Evolutionary conservation across 2,888 invertebrate genomes (phyloP), one percentile per base, ranked within the genome.

Genomic region (Nomada fabriciana): DNA sequence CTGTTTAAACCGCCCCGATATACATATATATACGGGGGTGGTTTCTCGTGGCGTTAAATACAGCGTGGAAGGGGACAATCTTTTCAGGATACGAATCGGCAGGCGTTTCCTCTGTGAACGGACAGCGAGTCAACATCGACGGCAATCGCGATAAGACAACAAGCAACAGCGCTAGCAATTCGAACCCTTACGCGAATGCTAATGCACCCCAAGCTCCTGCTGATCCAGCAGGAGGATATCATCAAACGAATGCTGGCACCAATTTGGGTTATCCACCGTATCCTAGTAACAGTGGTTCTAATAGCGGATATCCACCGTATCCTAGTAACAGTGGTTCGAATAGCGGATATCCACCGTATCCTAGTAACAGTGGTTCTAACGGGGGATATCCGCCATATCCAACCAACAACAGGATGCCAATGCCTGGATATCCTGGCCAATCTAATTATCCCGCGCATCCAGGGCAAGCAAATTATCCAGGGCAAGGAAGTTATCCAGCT

Each of bases 31-130:
- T 7, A 5, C 5, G 36, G 36, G 36, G 36, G 0, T 7, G 36
- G 36, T 7, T 36, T 36, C 23, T 60, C 20, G 73, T 50, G 23
- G 9, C 29, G 53, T 52, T 15, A 68, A 53, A 60, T 36, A 61
- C 55, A 83, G 25, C 77, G 83, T 63, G 71, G 82, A 82, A 60
- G 63, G 63, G 84, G 43, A 67, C 63, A 20, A 75, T 87, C 87
- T 89, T 93, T 93, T 83, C 91, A 94, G 94, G 90, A 73, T 93
- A 88, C 87, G 92, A 93, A 63, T 92, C 93, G 3, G 92, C 93
- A 9, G 93, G 93, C 7, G 88, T 92, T 4, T 89, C 92, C 2
- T 85, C 89, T 57, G 89, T 92, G 55, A 93, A 93, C 57, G 93
- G 93, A 43, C 91, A 92, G 5, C 89, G 86, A 13, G 70, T 82